Percentiles rank a stretch among this genome's conserved stretches.
These are phyloP conservation scores for Tenualosa ilisha DNA, from an alignment of 2,797 vertebrate genomes.

Conservation along the genomic window DNA sequence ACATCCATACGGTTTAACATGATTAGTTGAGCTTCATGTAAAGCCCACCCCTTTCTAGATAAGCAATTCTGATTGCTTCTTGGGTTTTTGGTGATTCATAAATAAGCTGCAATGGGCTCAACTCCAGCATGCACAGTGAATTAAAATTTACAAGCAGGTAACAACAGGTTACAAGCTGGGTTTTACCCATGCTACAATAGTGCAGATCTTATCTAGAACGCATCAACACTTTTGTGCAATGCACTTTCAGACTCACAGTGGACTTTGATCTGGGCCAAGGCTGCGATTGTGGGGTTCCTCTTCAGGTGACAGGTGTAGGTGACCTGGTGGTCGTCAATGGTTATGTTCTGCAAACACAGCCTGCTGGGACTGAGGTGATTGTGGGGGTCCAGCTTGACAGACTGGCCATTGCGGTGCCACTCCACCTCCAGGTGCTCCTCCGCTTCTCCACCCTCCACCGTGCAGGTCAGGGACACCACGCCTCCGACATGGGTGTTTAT, in stretches of 20 bases:
- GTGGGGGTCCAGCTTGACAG: conserved; percentile 61
- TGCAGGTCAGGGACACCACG: conserved; percentile 33
- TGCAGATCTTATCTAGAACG: not conserved
- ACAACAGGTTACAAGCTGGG: too few relatives aligned
- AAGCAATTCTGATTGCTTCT: too few relatives aligned
- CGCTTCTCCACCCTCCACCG: not conserved
- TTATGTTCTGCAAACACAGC: conserved; percentile 69
- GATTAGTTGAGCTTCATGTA: too few relatives aligned
- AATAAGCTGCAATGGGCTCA: too few relatives aligned
- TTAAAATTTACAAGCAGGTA: too few relatives aligned
- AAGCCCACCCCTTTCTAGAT: too few relatives aligned
- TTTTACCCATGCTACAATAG: not conserved
- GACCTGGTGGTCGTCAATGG: conserved; percentile 58
- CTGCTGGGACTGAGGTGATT: conserved; percentile 72
- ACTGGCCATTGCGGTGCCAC: conserved; percentile 66
- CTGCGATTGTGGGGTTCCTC: conserved; percentile 55
- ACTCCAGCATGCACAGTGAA: too few relatives aligned
- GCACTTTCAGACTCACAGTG: conserved; percentile 68
- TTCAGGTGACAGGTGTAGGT: conserved; percentile 71
- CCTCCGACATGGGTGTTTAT: not conserved
- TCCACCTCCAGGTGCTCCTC: conserved; percentile 46
- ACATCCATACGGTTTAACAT: too few relatives aligned
- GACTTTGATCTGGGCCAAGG: conserved; percentile 71
- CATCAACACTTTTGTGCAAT: not conserved
- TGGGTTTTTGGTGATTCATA: too few relatives aligned